Base-by-base conservation (phyloP, 2,113 vertebrate genomes). In the Myotis davidii region DNA sequence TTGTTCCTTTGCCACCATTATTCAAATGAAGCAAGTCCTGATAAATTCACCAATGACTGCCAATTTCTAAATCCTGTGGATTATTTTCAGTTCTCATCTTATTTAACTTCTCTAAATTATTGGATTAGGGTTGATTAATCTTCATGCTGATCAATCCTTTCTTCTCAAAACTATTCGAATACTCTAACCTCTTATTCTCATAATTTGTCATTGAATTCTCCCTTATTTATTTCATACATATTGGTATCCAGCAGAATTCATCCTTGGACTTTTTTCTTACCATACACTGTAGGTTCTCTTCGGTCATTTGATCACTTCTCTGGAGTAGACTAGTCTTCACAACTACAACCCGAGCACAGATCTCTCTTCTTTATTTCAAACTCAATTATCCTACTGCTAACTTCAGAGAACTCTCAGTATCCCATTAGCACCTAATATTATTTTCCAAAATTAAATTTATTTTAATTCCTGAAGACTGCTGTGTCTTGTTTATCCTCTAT, bases 401-500 rank as follows among this genome's bases (percentile, higher is more conserved):
- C 48, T 69, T 73, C 7, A 92, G 45, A 85, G 6, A 77, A 73
- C 1, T 85, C 25, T 92, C 9, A 23, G 13, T 79, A n/a, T 79
- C 45, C 16, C 34, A 52, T 23, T 65, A 79, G 64, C 37, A 48
- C 3, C 54, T 91, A 73, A 64, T 42, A 4, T 61, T 69, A 67
- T 16, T 42, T 65, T 91, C 45, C 45, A 89, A 85, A 91, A 82
- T 85, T 89, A 91, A 91, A 59, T 0, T 94, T 18, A 42, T 85
- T 88, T 87, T 91, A 72, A 42, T 65, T 54, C 3, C 27, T 61
- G 9, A 29, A 50, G 2, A 8, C 17, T 79, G 4, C 17, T 73
- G 0, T 90, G 48, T 11, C n/a, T 90, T 89, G 42, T 81, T 1
- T 61, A 25, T 56, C 32, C 29, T 18, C 27, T 45, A 1, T 85